Base-by-base conservation (phyloP, 2,888 invertebrate genomes). In the Sepioteuthis lessoniana region DNA sequence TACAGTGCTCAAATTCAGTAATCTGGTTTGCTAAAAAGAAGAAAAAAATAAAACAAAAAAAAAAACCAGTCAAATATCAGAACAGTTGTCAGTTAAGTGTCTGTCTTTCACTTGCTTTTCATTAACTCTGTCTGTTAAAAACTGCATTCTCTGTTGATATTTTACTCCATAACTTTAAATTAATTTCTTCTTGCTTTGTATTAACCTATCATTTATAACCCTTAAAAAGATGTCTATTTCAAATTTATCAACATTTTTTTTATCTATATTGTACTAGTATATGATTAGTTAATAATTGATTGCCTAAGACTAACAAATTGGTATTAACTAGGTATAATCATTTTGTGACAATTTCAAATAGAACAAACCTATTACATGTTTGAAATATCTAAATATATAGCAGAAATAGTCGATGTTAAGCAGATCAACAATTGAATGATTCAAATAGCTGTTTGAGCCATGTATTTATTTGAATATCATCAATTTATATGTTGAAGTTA, bases 31-130 rank as follows among this genome's bases (percentile, higher is more conserved):
- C 55, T 55, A 35, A 76, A 60, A 60, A 60, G 25, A 60, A 8
- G 28, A 60, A 31, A 28, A 28, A 31, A 5, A 55, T 7, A 21
- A 21, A 50, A 16, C 5, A 16, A 50, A 21, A 5, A 21, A 55
- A 55, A 55, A 55, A 60, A 60, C 5, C 28, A 60, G 25, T 60
- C 31, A 31, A 76, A n/a, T 76, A 16, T 35, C n/a, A n/a, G 76
- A n/a, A n/a, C n/a, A 76, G 76, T 76, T 76, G 76, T 76, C 76
- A 76, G 76, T 76, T 76, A 76, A 76, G 76, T 76, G 76, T 76
- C 60, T 60, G 31, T 60, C 76, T 76, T 76, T 13, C 13, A 76
- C 76, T 76, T 76, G 76, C 76, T 76, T 76, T n/a, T 76, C n/a
- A 76, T 76, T 76, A 76, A 76, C n/a, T 76, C 76, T 76, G 76